Evolutionary conservation across 2,888 invertebrate genomes (phyloP), one percentile per base, ranked within the genome.

Genomic region (Euproctis similis): DNA sequence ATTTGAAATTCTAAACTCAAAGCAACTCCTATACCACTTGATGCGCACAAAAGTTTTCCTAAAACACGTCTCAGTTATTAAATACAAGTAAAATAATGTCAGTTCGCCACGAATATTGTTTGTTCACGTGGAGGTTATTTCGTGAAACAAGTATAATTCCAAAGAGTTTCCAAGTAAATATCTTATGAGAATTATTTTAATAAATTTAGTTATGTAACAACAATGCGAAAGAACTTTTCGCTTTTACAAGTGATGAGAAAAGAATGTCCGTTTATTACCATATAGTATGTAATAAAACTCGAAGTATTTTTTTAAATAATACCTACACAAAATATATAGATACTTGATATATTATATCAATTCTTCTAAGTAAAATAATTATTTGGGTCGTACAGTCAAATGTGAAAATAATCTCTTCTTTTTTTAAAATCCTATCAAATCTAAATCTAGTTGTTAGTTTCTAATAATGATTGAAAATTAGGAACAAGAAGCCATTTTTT

Each of bases 21-120:
- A 55, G 39, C 56, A 64, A 51, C 60, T 67, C 50, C n/a, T n/a
- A n/a, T 41, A 56, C 48, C 49, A 44, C 49, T 50, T 53, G 53
- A 53, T 63, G 62, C 59, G 54, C 54, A 54, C 44, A 40, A 44
- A 72, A 76, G 57, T 77, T 66, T 46, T 33, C 33, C 42, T 56
- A 63, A 72, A 76, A 77, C 76, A 73, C 72, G 75, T 76, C 59
- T 53, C 61, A 58, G 51, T 76, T 77, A 78, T 81, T 76, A 75
- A 74, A 80, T 73, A 77, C 70, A 74, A 78, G 68, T 74, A 66
- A 71, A 68, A 74, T 73, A 70, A 72, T 73, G 72, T 74, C 73
- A 69, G 59, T 73, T 69, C 52, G 53, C 56, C n/a, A 36, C 54
- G 53, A 71, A 69, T 61, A 65, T 65, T 73, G 66, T 68, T 59